Conservation (phyloP, 2,888 invertebrate genomes). For the Scelioninae gen. 1 region DNA sequence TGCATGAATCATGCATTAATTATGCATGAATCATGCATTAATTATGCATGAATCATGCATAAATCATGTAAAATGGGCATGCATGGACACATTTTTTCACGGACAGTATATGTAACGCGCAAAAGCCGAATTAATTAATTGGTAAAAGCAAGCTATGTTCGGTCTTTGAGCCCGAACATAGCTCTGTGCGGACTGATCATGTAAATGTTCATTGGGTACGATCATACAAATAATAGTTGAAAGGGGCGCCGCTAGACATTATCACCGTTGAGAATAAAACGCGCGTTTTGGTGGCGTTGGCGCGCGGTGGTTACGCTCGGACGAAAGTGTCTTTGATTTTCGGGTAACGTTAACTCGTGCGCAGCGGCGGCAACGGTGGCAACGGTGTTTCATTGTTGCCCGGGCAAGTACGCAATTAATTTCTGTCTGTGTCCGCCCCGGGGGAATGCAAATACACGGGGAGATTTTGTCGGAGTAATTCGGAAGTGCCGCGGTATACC, state of each 20-base stretch:
- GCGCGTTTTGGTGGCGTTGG: no score
- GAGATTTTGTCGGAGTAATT: conserved; percentile 81
- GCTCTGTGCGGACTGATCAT: conserved; percentile 34
- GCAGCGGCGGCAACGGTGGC: conserved; percentile 51
- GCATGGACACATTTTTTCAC: no score
- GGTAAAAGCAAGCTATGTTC: conserved; percentile 35
- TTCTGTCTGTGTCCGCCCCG: conserved; percentile 78
- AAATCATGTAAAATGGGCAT: no score
- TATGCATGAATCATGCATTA: no score
- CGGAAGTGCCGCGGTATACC: conserved; percentile 81
- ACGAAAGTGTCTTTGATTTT: conserved; percentile 78
- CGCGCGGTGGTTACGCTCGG: conserved; percentile 68
- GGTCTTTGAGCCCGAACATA: conserved; percentile 29
- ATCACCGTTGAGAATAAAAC: no score
- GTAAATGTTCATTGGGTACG: conserved; percentile 68
- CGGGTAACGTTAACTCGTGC: conserved; percentile 71
- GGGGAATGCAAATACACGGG: conserved; percentile 80
- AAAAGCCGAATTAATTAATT: conserved; percentile 56
- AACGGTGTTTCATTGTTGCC: conserved; percentile 78
- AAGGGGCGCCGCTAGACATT: conserved; percentile 44
- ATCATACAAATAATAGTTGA: conserved; percentile 67
- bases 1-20: no score
- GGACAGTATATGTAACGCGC: conserved; percentile 39
- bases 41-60: no score
- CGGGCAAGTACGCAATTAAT: conserved; percentile 82